phyloP scores from a whole-genome alignment of 2,888 invertebrate genomes.

The Drosophila subsilvestris region DNA sequence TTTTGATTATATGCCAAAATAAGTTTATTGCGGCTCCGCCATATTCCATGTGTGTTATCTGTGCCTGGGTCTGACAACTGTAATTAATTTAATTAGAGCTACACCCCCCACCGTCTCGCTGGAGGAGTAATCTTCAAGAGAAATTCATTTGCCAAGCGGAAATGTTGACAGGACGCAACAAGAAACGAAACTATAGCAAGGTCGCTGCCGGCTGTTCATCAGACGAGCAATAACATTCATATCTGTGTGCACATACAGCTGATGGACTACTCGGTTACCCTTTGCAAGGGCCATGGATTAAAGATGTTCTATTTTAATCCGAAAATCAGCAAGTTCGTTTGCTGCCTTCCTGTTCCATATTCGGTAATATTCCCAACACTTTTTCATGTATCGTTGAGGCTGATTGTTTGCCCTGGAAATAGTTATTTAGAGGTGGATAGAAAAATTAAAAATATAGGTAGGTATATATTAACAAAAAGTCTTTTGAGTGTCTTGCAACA shows the following conservation, averaged over 20 bases:
- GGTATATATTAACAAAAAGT: too few relatives aligned
- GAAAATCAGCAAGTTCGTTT: too few relatives aligned
- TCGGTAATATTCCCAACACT: neutral
- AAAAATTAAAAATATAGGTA: too few relatives aligned
- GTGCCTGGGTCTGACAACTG: slow-evolving; percentile 57
- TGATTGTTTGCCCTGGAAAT: neutral
- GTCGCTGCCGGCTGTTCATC: slow-evolving; percentile 23
- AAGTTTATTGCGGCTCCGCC: slow-evolving; percentile 61
- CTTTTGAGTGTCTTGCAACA: too few relatives aligned
- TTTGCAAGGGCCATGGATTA: neutral
- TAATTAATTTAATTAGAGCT: slow-evolving; percentile 71
- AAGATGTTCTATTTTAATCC: neutral
- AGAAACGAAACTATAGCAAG: slow-evolving; percentile 48
- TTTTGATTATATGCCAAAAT: slow-evolving; percentile 65
- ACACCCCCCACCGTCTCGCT: neutral
- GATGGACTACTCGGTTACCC: neutral
- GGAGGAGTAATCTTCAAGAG: slow-evolving; percentile 39
- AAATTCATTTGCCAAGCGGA: slow-evolving; percentile 52
- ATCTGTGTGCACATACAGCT: neutral
- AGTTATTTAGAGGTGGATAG: too few relatives aligned
- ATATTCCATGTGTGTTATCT: slow-evolving; percentile 59
- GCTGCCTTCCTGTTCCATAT: too few relatives aligned
- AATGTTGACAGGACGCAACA: slow-evolving; percentile 45
- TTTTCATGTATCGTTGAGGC: neutral
- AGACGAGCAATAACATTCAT: neutral